These are phyloP conservation scores for Serranus cabrilla DNA, from an alignment of 2,797 vertebrate genomes.

Conservation along the genomic window DNA sequence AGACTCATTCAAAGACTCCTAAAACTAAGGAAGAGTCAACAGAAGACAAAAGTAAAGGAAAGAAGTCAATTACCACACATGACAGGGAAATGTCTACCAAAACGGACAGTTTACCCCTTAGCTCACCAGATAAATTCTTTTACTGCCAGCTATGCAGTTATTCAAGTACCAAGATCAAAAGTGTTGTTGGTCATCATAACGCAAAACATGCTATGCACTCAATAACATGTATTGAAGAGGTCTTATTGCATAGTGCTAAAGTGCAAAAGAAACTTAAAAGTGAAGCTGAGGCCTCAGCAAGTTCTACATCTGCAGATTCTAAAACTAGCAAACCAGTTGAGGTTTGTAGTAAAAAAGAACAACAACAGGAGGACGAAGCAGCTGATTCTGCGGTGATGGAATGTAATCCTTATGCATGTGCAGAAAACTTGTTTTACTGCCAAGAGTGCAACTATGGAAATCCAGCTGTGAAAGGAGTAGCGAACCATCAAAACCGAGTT, in stretches of 20 bases:
- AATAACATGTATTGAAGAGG: neutral
- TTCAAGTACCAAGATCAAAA: constrained; percentile 49
- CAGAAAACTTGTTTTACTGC: constrained; percentile 74
- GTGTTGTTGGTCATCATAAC: constrained; percentile 66
- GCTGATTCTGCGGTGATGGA: rapidly evolving
- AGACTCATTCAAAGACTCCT: constrained; percentile 64
- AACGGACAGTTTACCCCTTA: neutral
- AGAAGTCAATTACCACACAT: constrained; percentile 64
- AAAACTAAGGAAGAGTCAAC: constrained; percentile 67
- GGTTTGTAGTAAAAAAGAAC: neutral
- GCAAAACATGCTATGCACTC: constrained; percentile 47
- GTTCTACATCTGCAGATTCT: neutral
- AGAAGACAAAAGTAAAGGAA: constrained; percentile 81
- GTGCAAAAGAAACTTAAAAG: constrained; percentile 14
- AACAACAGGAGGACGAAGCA: neutral
- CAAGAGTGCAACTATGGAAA: constrained; percentile 75
- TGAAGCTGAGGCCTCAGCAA: constrained; percentile 10
- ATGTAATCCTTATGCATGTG: neutral
- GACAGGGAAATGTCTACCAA: constrained; percentile 56
- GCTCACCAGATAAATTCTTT: constrained; percentile 30
- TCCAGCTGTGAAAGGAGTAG: constrained; percentile 53
- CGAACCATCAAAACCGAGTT: constrained; percentile 59
- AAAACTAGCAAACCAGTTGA: neutral
- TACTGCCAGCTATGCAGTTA: constrained; percentile 69
- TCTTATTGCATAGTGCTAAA: constrained; percentile 30